phyloP scores from a whole-genome alignment of 1,140 invertebrate species.

The Portunus trituberculatus region DNA sequence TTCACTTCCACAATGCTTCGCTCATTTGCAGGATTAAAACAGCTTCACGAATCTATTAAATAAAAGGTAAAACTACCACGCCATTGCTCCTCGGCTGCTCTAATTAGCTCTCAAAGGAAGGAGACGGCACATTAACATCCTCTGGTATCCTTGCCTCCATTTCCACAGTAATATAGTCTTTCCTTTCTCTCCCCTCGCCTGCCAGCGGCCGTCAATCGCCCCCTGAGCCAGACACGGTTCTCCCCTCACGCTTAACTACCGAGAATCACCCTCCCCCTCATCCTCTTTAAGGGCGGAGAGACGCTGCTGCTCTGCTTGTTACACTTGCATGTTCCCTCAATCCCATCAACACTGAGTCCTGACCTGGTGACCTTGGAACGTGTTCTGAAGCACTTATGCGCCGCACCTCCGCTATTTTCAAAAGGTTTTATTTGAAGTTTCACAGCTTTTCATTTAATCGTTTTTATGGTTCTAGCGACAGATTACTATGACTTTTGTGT shows the following conservation, averaged over 20 bases:
- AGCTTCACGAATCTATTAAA: no score
- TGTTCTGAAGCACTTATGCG: no score
- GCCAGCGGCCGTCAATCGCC: background rate
- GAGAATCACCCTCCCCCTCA: background rate
- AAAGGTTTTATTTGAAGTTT: no score
- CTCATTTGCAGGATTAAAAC: no score
- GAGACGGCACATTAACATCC: background rate
- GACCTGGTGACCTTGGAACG: no score
- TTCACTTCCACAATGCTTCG: no score
- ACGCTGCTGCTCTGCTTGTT: background rate
- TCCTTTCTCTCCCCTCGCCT: conserved; percentile 16
- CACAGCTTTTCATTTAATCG: no score
- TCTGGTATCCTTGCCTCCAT: background rate
- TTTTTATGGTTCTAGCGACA: no score
- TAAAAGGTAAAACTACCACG: background rate
- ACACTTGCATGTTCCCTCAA: background rate
- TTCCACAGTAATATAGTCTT: background rate
- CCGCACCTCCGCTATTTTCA: no score
- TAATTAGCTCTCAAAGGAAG: background rate
- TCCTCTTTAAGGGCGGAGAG: background rate
- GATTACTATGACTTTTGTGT: no score
- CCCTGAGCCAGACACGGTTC: background rate
- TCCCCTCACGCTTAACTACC: conserved; percentile 6
- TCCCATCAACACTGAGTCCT: no score
- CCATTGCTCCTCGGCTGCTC: background rate